Base-by-base conservation (phyloP, 2,888 invertebrate genomes). In the Dasysyrphus tricinctus region DNA sequence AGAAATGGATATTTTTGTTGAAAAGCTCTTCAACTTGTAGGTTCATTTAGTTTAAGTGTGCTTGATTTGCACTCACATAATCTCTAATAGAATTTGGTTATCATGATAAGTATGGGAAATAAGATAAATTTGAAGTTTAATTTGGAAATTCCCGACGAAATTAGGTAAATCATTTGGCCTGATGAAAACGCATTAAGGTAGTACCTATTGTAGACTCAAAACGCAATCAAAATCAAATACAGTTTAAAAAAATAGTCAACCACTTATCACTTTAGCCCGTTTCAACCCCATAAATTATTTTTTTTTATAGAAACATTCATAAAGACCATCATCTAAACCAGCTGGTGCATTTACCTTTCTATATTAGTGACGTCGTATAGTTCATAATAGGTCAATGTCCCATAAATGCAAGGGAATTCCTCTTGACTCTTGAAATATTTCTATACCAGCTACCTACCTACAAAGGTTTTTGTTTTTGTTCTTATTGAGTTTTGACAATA, bases 361-460 rank as follows among this genome's bases (percentile, higher is more conserved):
- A 61, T 12, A 0, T 6, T 9, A 42, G n/a, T 14, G 47, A 72
- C 44, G 37, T 49, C 54, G 51, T 49, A 70, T 70, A 51, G 8
- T n/a, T 69, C 4, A 11, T 19, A 14, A 42, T 76, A 80, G 76
- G 84, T 85, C 84, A 80, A 77, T 80, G 80, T 74, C 76, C 65
- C 57, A 42, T 63, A 6, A 19, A 47, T 16, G 29, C 39, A 16
- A 34, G 80, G 73, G 59, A 73, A 80, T 85, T 61, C 76, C 76
- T 65, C 47, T 70, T 57, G 39, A 51, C 65, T 42, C 14, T 32
- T 39, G 19, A 49, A 63, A 34, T 32, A 49, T 11, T 54, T 7
- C 49, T 54, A 6, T 34, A 34, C 24, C 24, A 24, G 24, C 24
- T 24, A 24, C 24, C 14, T 42, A 34, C 19, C 4, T 44, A 37